phyloP scores from a whole-genome alignment of 30 jellyfish, hydroid and myxozoan genomes.

The Phacellophora camtschatica region DNA sequence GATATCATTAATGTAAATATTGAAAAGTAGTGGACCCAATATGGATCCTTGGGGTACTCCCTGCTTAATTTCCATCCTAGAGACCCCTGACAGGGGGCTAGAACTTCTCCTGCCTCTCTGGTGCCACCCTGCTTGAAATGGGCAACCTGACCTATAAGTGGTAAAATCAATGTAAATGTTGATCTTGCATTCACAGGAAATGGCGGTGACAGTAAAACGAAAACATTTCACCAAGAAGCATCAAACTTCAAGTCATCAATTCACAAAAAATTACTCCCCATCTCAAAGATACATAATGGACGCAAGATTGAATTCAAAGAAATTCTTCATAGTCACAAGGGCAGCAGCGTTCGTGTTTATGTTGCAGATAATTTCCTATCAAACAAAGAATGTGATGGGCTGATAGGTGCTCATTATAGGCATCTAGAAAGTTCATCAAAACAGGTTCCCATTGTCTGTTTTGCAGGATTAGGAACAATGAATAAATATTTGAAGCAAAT shows the following conservation, averaged over 20 bases:
- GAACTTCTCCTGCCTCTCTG: too few relatives aligned
- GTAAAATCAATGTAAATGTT: too few relatives aligned
- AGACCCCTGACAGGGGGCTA: too few relatives aligned
- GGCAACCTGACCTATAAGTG: too few relatives aligned
- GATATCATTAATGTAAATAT: too few relatives aligned
- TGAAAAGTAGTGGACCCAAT: too few relatives aligned
- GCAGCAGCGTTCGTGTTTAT: conserved; percentile 71
- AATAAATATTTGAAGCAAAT: conserved; percentile 55
- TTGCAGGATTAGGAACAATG: conserved; percentile 70
- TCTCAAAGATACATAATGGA: conserved; percentile 1
- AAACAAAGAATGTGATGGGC: conserved; percentile 72
- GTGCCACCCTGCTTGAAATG: too few relatives aligned
- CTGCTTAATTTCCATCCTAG: too few relatives aligned
- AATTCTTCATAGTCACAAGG: conserved; percentile 19
- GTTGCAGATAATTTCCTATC: conserved; percentile 73
- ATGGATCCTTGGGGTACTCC: too few relatives aligned
- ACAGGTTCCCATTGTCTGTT: conserved; percentile 72
- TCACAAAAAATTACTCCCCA: conserved; percentile 32
- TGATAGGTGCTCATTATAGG: conserved; percentile 64
- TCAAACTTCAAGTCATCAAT: conserved; percentile 26
- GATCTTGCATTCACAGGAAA: too few relatives aligned
- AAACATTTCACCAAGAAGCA: too few relatives aligned
- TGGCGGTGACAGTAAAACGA: too few relatives aligned
- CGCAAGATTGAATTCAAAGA: conserved; percentile 38
- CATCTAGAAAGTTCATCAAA: conserved; percentile 41